Evolutionary conservation across 2,113 vertebrate genomes (phyloP), one percentile per base, ranked within the genome.

Genomic region (Meleagris gallopavo): DNA sequence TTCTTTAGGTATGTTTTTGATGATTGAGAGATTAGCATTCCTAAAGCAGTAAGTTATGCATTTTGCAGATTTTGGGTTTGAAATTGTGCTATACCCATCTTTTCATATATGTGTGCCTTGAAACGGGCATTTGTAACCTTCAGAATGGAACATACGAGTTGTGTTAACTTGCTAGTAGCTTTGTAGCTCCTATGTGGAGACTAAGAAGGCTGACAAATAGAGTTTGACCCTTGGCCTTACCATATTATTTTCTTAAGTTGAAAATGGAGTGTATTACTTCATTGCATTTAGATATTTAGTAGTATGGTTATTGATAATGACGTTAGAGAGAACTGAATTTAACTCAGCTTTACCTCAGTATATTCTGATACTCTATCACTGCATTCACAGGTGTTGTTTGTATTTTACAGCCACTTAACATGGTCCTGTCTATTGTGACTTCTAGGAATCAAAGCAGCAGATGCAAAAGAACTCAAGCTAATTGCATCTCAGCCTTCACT

Each of bases 381-480:
- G 29, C 6, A 12, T 50, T 91, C 65, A 64, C 12, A 71, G 22
- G 9, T 65, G 20, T 30, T 65, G 20, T 30, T 41, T 83, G 29
- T 85, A 14, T 83, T 88, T 92, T 90, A 24, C 21, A 18, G 5
- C 18, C 52, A 11, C 55, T 88, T 78, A 81, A 79, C 40, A 48
- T 18, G 34, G 12, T 83, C 20, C 52, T 87, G 38, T 88, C 78
- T 83, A 10, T 88, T 80, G n/a, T 27, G 83, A 67, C 76, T 96
- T 96, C 46, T 91, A 99, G 99, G 99, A 66, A 97, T 99, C 94
- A 99, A 98, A 96, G 98, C 98, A 91, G 98, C 99, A 40, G 99
- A 99, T 82, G 98, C 98, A 62, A 98, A 98, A 69, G 98, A 99
- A 93, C 97, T 99, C 96, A 98, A 98, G 96, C 96, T 98, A 45